Base-by-base conservation (phyloP, 2,797 vertebrate genomes). In the Synanceia verrucosa region DNA sequence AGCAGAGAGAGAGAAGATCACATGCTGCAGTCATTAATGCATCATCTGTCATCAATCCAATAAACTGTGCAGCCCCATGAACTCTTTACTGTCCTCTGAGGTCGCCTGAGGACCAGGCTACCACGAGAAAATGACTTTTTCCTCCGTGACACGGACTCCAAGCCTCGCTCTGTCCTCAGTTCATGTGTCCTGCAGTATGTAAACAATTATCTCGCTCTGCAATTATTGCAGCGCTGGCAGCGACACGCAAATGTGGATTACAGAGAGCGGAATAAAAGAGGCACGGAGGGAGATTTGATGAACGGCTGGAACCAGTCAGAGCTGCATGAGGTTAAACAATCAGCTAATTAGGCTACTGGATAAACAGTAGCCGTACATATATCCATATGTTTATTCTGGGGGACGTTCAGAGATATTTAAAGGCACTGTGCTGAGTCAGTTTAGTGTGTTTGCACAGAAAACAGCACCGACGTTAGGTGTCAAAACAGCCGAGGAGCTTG, bases 11-110 rank as follows among this genome's bases (percentile, higher is more conserved):
- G 18, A 52, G 37, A 18, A 43, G 55, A 82, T 76, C 70, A 76
- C 84, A 88, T 75, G 76, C 76, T 77, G 69, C 43, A 77, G 70
- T 78, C 77, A 90, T 87, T 88, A 90, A 85, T 81, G 65, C 48
- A 68, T 85, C 82, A 64, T 83, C 76, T 69, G 71, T 90, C 82
- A 90, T 88, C 83, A 66, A 60, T 65, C 61, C 82, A 80, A 78
- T 75, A 78, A 84, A 31, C 68, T 65, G 44, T 19, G 60, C 64
- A 48, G 69, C 57, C 58, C 52, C 55, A 9, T 75, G 56, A 83
- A 81, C 76, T 29, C 80, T 76, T 18, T 70, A 72, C 62, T 76
- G 67, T 69, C 36, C 58, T 76, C 37, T 61, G 28, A 76, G 81
- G 81, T 85, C 23, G 75, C 73, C 79, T 52, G 60, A 84, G 84